These are phyloP conservation scores for Eolophus roseicapilla DNA, from an alignment of 2,113 vertebrate species.

Conservation along the genomic window DNA sequence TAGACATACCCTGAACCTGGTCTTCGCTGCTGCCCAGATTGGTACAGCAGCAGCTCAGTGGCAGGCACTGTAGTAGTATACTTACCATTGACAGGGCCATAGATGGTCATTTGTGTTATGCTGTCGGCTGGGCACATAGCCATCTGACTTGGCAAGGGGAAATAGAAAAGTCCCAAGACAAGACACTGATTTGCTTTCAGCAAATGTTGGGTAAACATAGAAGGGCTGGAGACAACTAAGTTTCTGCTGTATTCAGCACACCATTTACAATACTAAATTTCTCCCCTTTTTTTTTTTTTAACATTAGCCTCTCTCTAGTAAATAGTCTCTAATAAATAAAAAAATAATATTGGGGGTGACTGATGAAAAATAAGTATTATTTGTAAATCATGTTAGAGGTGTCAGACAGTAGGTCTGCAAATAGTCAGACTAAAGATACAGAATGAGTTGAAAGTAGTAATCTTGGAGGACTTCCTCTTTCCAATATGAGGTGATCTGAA, in stretches of 20 bases:
- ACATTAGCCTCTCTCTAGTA: neutral
- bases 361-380: neutral
- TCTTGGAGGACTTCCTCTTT: neutral
- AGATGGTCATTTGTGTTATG: constrained; percentile 53
- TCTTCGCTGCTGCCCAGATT: neutral
- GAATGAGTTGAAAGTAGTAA: neutral
- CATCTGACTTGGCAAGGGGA: constrained; percentile 17
- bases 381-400: neutral
- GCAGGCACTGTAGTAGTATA: neutral
- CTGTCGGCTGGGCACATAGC: neutral
- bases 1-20: neutral
- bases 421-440: neutral
- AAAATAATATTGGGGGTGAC: rapidly evolving
- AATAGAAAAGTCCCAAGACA: constrained; percentile 28
- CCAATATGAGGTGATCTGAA: neutral
- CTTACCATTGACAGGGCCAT: constrained; percentile 37
- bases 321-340: neutral
- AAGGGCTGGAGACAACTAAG: neutral
- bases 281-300: neutral
- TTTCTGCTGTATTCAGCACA: neutral
- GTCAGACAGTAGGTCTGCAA: neutral
- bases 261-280: neutral
- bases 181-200: constrained; percentile 5
- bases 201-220: constrained; percentile 20
- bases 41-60: neutral